Conservation (phyloP, 2,797 vertebrate genomes). For the Cyprinodon diabolis region DNA sequence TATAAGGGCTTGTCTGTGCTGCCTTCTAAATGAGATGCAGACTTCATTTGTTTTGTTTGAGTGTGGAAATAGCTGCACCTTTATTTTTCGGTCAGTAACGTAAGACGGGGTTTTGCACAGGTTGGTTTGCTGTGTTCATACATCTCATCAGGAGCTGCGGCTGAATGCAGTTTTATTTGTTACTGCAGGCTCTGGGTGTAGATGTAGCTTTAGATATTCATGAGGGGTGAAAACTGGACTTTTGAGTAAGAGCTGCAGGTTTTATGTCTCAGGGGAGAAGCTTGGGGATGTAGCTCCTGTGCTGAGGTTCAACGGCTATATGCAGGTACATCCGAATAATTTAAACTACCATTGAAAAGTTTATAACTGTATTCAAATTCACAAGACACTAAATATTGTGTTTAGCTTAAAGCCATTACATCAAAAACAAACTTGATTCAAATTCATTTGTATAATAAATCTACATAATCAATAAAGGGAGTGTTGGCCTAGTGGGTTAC, state of each 20-base stretch:
- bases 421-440: no score
- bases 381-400: no score
- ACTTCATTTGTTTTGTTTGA: conserved; percentile 60
- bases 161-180: conserved; percentile 33
- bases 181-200: conserved; percentile 20
- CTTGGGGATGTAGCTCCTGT: background rate
- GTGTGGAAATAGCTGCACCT: background rate
- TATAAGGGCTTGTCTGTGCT: conserved; percentile 58
- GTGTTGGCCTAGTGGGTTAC: no score
- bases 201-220: conserved; percentile 34
- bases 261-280: background rate
- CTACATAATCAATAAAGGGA: no score
- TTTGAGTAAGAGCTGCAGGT: background rate
- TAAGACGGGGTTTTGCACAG: background rate
- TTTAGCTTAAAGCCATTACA: no score
- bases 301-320: no score
- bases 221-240: conserved; percentile 7
- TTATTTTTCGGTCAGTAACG: background rate
- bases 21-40: conserved; percentile 51
- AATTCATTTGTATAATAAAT: no score
- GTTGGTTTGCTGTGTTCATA: conserved; percentile 3
- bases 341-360: no score
- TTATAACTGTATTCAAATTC: no score
- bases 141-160: background rate
- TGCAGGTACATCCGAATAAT: background rate